Base-by-base conservation (phyloP, 1,140 invertebrate species). In the Heliconius nattereri region DNA sequence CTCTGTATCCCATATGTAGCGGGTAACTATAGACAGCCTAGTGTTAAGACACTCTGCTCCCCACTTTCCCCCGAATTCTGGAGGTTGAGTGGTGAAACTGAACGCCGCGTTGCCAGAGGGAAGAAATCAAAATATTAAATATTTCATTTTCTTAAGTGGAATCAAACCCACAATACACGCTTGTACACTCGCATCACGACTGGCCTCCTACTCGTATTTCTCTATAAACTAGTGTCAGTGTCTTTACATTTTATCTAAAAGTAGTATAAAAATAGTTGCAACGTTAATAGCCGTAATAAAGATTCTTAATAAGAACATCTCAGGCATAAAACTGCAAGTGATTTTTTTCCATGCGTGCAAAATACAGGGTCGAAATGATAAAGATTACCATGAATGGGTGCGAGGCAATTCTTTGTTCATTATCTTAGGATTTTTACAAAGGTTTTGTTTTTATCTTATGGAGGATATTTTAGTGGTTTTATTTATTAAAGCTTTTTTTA, bases 341-440 rank as follows among this genome's bases (percentile, higher is more conserved):
- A 81, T 73, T 78, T 78, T 45, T 81, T 78, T 83, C 84, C 80
- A 82, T 76, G 79, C 83, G 77, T 75, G 82, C 80, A 84, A 80
- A 74, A 73, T 71, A 82, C 85, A 87, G 83, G 85, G 85, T 85
- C 84, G 72, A 54, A 83, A 73, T 80, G 82, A 85, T 86, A 85
- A 83, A 84, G 81, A 76, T 78, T 78, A 73, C 72, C 71, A 71
- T 77, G 73, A 82, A 72, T 76, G 54, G 72, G 81, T 82, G 78
- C 71, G 73, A 80, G 78, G 37, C 76, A 73, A 80, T 82, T 75
- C 35, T 35, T 16, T 9, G 60, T 26, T 29, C 26, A 66, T 29
- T 74, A 83, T 81, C 78, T 49, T 82, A 71, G 73, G 40, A 49
- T 19, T 66, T 66, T 57, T 77, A 54, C 54, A 32, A 66, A 79